phyloP scores from a whole-genome alignment of 2,888 invertebrate species.

The Limnephilus auricula region DNA sequence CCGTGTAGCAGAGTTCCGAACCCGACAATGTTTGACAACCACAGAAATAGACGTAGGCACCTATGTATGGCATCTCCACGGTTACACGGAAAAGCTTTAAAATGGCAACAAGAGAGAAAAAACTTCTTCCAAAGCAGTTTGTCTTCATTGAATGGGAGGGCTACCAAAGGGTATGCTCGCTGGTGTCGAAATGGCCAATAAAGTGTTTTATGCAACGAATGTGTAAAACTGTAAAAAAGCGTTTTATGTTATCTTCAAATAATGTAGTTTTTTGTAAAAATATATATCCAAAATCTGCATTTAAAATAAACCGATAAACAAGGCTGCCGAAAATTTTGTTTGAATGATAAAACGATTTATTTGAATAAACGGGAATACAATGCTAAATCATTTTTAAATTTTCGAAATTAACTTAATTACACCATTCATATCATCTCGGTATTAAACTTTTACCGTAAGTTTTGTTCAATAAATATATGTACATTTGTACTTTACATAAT shows the following conservation, averaged over 20 bases:
- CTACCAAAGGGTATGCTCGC: constrained; percentile 37
- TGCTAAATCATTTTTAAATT: too few relatives aligned
- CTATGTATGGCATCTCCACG: neutral
- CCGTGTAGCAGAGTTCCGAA: neutral
- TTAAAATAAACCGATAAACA: neutral
- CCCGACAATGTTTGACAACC: constrained; percentile 8
- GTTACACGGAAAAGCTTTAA: constrained; percentile 64
- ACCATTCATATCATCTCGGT: too few relatives aligned
- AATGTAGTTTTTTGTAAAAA: neutral
- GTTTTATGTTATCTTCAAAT: constrained; percentile 22
- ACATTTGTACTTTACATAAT: too few relatives aligned
- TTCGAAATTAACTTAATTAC: too few relatives aligned
- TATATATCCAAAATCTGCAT: neutral
- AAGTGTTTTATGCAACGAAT: constrained; percentile 46
- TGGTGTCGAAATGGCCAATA: constrained; percentile 53
- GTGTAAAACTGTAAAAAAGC: constrained; percentile 33
- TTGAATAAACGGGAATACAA: too few relatives aligned
- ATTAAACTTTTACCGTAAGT: too few relatives aligned
- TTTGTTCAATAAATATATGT: too few relatives aligned
- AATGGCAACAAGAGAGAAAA: constrained; percentile 54
- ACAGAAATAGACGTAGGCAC: neutral
- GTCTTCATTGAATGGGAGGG: constrained; percentile 62
- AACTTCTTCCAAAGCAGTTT: constrained; percentile 60
- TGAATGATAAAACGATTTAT: neutral
- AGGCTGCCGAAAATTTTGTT: neutral